These are phyloP conservation scores for Apeira syringaria DNA, from an alignment of 2,888 invertebrate genomes.

Conservation along the genomic window DNA sequence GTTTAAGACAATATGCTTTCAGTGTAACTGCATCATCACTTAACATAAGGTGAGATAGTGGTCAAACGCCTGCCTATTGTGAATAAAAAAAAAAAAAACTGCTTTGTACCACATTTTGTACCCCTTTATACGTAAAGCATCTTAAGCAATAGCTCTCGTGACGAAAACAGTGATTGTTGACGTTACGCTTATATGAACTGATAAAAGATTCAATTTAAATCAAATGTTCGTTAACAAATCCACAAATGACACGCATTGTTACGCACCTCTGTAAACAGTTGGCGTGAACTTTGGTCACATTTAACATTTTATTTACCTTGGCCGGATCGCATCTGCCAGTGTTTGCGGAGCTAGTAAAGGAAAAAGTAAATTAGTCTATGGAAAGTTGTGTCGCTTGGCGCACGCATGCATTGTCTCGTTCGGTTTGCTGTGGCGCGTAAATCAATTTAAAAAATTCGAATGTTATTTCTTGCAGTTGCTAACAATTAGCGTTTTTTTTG, in stretches of 20 bases:
- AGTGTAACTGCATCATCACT: too few species aligned
- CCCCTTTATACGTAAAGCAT: too few species aligned
- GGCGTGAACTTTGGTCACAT: slow-evolving; percentile 36
- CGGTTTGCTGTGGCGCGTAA: slow-evolving; percentile 38
- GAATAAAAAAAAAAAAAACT: too few species aligned
- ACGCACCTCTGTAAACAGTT: slow-evolving; percentile 44
- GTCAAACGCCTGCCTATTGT: too few species aligned
- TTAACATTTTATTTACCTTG: slow-evolving; percentile 39
- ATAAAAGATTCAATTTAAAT: slow-evolving; percentile 22
- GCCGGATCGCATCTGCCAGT: slow-evolving; percentile 28
- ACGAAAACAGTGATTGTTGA: too few species aligned
- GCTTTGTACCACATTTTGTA: too few species aligned
- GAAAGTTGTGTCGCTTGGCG: slow-evolving; percentile 42
- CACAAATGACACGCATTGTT: slow-evolving; percentile 49
- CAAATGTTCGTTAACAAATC: slow-evolving; percentile 38
- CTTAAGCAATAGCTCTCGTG: too few species aligned
- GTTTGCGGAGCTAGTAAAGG: slow-evolving; percentile 28
- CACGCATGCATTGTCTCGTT: slow-evolving; percentile 33
- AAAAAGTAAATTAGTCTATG: slow-evolving; percentile 46
- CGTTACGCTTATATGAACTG: too few species aligned
- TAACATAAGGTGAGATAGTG: too few species aligned
- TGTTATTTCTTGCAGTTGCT: slow-evolving; percentile 1
- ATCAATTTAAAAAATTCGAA: slow-evolving; percentile 10
- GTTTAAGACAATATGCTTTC: too few species aligned
- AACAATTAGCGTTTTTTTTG: not conserved